Evolutionary conservation across 2,888 invertebrate species (phyloP).

Genomic region (Nemoura dubitans): DNA sequence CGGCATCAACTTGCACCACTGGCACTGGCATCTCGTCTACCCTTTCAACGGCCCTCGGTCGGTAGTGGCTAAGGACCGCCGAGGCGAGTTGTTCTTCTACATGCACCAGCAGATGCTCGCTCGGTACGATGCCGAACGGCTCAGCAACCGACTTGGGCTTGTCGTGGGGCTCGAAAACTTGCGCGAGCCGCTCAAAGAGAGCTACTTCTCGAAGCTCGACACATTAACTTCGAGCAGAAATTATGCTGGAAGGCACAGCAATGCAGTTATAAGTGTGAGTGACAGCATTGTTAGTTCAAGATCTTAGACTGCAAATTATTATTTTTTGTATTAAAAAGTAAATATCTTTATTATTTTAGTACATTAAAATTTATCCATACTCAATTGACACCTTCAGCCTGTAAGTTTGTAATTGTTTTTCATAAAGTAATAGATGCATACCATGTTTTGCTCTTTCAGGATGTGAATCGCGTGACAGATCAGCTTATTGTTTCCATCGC

Average conservation of each 20-base stretch:
- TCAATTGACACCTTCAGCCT: no score
- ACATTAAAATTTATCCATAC: no score
- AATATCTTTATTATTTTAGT: no score
- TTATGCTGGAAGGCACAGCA: constrained; percentile 54
- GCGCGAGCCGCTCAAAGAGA: constrained; percentile 55
- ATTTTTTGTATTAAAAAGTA: no score
- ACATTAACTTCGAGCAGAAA: constrained; percentile 58
- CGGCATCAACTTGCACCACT: constrained; percentile 87
- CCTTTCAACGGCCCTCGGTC: constrained; percentile 73
- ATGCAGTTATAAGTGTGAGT: constrained; percentile 50
- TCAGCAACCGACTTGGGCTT: constrained; percentile 55
- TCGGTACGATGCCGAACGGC: constrained; percentile 58
- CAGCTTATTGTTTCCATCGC: constrained; percentile 72
- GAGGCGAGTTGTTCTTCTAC: constrained; percentile 82
- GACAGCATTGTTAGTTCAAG: not conserved
- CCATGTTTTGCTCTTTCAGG: constrained; percentile 59
- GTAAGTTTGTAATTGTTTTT: no score
- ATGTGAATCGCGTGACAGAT: constrained; percentile 75
- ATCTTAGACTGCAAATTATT: no score
- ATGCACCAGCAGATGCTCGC: constrained; percentile 79
- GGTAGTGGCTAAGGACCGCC: constrained; percentile 77
- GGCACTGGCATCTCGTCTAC: constrained; percentile 92
- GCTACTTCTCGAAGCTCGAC: constrained; percentile 57
- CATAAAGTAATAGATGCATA: no score
- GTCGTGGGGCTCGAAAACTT: constrained; percentile 54